phyloP scores from a whole-genome alignment of 37 sponge, comb jelly and placozoan genomes.

The Spongilla lacustris region DNA sequence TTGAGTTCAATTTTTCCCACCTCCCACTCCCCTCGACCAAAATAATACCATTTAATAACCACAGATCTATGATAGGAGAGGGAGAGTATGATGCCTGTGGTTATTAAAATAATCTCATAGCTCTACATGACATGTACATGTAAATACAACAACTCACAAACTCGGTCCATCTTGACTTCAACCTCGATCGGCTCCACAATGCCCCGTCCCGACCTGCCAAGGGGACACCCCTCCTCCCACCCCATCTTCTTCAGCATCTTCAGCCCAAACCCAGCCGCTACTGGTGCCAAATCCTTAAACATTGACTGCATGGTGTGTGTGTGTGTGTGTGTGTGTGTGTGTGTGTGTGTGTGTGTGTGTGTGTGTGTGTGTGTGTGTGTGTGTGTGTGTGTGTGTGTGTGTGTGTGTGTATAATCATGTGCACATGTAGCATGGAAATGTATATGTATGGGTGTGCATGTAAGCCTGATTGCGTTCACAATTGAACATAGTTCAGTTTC shows the following conservation, averaged over 20 bases:
- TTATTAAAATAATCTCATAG: too few relatives aligned
- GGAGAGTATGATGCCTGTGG: too few relatives aligned
- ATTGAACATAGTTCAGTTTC: too few relatives aligned
- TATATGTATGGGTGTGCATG: not conserved
- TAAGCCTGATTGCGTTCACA: too few relatives aligned
- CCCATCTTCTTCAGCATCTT: conserved; percentile 95
- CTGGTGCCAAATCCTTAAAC: conserved; percentile 88
- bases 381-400: not conserved
- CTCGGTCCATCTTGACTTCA: conserved; percentile 86
- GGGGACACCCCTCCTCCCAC: conserved; percentile 86
- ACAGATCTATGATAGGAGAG: too few relatives aligned
- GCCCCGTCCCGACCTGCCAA: conserved; percentile 83
- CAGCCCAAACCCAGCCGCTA: conserved; percentile 84
- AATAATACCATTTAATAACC: too few relatives aligned
- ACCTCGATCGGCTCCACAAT: conserved; percentile 70
- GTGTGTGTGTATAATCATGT: not conserved
- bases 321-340: not conserved
- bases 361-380: not conserved
- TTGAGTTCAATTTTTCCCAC: too few relatives aligned
- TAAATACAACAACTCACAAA: conserved; percentile 39
- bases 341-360: not conserved
- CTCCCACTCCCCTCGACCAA: too few relatives aligned
- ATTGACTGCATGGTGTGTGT: conserved; percentile 58
- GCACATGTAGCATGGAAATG: not conserved
- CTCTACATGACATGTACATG: too few relatives aligned